These are phyloP conservation scores for Phrynosoma platyrhinos DNA, from an alignment of 2,113 vertebrate species.

Conservation along the genomic window DNA sequence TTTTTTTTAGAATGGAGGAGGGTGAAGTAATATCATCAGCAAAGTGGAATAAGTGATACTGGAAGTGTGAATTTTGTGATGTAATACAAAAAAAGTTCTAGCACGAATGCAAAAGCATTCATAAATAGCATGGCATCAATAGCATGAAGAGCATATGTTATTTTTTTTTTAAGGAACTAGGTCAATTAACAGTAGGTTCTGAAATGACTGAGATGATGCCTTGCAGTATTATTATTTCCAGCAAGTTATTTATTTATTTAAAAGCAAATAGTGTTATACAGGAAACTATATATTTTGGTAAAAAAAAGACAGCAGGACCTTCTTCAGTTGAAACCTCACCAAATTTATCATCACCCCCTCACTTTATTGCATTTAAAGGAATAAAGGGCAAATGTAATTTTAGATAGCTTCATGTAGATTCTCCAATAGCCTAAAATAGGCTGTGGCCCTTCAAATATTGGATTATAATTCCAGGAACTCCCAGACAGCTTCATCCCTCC, in stretches of 20 bases:
- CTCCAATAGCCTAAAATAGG: background rate
- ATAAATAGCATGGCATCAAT: background rate
- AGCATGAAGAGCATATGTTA: background rate
- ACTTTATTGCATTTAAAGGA: background rate
- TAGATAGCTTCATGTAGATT: background rate
- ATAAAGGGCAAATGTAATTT: background rate
- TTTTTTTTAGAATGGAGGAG: background rate
- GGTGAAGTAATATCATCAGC: background rate
- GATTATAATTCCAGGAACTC: too few relatives aligned
- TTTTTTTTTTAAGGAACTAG: conserved; percentile 6
- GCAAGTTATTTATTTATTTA: background rate
- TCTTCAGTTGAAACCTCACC: background rate
- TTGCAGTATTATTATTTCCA: conserved; percentile 13
- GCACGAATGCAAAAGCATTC: conserved; percentile 13
- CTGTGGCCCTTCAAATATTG: background rate
- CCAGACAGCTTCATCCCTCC: too few relatives aligned
- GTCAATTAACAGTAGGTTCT: background rate
- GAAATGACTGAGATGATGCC: background rate
- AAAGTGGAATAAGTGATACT: conserved; percentile 9
- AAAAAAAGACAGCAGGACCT: background rate
- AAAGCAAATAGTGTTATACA: conserved; percentile 1
- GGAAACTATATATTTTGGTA: background rate
- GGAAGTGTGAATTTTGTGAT: background rate
- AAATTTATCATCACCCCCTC: background rate
- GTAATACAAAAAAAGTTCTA: background rate